phyloP scores from a whole-genome alignment of 2,113 vertebrate genomes.

The Speoplatyrhinus poulsoni region DNA sequence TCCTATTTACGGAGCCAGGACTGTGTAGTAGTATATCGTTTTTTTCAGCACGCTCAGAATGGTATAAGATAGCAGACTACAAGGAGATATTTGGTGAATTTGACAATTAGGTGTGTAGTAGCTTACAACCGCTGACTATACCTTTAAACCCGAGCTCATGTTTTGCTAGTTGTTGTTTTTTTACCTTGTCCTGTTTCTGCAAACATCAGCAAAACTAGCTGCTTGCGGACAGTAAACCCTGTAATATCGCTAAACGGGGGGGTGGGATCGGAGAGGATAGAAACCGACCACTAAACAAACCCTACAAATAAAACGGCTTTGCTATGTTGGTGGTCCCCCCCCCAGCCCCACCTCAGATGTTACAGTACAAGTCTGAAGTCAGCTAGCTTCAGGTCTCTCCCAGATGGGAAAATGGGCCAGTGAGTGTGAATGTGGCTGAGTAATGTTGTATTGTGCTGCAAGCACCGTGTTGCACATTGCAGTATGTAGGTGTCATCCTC shows the following conservation, averaged over 20 bases:
- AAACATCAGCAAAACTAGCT: conserved; percentile 44
- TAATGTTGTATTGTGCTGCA: conserved; percentile 46
- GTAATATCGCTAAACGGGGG: conserved; percentile 36
- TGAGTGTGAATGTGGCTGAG: conserved; percentile 20
- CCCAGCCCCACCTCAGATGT: conserved; percentile 27
- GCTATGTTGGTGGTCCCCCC: conserved; percentile 63
- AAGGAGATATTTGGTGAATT: too few relatives aligned
- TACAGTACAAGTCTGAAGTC: conserved; percentile 53
- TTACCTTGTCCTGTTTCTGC: conserved; percentile 37
- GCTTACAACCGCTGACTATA: too few relatives aligned
- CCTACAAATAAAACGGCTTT: conserved; percentile 35
- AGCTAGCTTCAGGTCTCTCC: conserved; percentile 36
- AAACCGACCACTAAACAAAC: conserved; percentile 23
- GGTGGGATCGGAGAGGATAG: neutral
- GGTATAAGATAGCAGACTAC: too few relatives aligned
- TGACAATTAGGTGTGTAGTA: too few relatives aligned
- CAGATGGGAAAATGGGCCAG: conserved; percentile 31
- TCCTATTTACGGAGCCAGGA: too few relatives aligned
- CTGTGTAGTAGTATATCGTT: too few relatives aligned
- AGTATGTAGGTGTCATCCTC: conserved; percentile 10
- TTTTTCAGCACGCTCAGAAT: too few relatives aligned
- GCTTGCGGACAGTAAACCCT: conserved; percentile 39
- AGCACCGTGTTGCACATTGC: conserved; percentile 23
- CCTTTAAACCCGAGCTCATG: neutral
- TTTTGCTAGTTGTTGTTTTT: conserved; percentile 7